Evolutionary conservation across 2,113 vertebrate genomes (phyloP).

Genomic region (Lethenteron reissneri): DNA sequence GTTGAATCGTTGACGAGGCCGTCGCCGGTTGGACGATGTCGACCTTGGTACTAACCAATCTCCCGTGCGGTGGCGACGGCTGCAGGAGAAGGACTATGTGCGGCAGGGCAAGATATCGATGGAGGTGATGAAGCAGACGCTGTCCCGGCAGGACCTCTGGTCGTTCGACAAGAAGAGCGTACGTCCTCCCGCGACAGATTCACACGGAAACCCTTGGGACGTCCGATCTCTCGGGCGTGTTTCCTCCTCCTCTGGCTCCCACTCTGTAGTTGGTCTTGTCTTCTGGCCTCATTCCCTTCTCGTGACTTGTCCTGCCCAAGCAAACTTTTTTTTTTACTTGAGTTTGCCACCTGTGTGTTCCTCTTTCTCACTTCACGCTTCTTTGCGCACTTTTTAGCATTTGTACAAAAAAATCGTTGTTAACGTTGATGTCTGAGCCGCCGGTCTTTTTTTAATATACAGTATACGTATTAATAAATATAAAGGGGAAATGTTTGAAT

Average conservation of each 20-base stretch:
- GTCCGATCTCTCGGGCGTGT: neutral
- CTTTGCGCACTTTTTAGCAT: too few relatives aligned
- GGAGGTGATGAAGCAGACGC: constrained; percentile 68
- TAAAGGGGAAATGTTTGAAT: too few relatives aligned
- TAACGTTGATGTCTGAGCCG: too few relatives aligned
- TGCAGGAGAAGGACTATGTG: constrained; percentile 62
- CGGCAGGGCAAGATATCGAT: constrained; percentile 58
- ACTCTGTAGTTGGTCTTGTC: neutral
- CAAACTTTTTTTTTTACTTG: too few relatives aligned
- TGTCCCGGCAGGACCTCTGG: constrained; percentile 82
- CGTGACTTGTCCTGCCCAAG: neutral
- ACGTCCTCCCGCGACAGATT: constrained; percentile 16
- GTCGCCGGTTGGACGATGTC: too few relatives aligned
- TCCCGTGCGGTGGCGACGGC: neutral
- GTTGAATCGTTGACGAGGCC: too few relatives aligned
- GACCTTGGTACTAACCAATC: too few relatives aligned
- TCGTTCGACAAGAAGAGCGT: constrained; percentile 77
- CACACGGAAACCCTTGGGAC: neutral
- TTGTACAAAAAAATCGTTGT: too few relatives aligned
- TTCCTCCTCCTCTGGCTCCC: neutral
- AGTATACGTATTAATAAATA: too few relatives aligned
- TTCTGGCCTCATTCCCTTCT: too few relatives aligned
- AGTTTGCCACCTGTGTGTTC: neutral
- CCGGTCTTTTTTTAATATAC: too few relatives aligned
- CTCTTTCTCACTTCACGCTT: too few relatives aligned